Evolutionary conservation across 2,888 invertebrate species (phyloP).

Genomic region (Arge pagana): DNA sequence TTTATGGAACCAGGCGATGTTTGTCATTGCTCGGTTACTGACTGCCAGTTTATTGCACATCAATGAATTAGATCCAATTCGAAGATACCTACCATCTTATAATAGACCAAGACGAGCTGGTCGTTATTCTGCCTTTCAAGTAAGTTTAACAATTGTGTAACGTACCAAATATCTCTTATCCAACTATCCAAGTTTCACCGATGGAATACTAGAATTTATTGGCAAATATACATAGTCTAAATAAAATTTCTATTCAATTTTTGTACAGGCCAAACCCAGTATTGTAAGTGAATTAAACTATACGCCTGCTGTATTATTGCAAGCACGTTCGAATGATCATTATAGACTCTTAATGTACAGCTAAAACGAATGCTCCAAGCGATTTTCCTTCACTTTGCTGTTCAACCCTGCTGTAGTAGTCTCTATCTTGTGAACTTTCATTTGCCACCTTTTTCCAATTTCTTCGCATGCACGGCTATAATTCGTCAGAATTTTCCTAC

Average conservation of each 20-base stretch:
- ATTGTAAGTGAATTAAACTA: constrained; percentile 62
- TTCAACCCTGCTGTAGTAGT: too few species aligned
- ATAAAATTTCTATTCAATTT: constrained; percentile 40
- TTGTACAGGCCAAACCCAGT: constrained; percentile 64
- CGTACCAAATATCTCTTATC: constrained; percentile 4
- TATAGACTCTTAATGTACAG: background rate
- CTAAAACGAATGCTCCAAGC: too few species aligned
- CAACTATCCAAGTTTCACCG: background rate
- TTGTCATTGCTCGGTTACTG: constrained; percentile 89
- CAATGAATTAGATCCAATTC: constrained; percentile 94
- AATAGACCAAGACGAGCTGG: constrained; percentile 90
- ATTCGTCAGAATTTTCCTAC: background rate
- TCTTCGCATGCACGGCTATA: too few species aligned
- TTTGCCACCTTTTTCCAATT: too few species aligned
- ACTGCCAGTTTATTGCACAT: constrained; percentile 88
- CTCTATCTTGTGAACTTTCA: too few species aligned
- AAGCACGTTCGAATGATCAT: background rate
- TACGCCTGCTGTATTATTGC: constrained; percentile 16
- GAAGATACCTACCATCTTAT: constrained; percentile 93
- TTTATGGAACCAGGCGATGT: constrained; percentile 93
- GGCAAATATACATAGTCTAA: constrained; percentile 14
- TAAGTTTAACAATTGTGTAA: constrained; percentile 49
- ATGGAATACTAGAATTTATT: constrained; percentile 28
- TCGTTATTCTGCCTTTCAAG: constrained; percentile 97
- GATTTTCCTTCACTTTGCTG: too few species aligned